These are phyloP conservation scores for Trissoscelio sp. DNA, from an alignment of 2,888 invertebrate genomes.

Conservation along the genomic window DNA sequence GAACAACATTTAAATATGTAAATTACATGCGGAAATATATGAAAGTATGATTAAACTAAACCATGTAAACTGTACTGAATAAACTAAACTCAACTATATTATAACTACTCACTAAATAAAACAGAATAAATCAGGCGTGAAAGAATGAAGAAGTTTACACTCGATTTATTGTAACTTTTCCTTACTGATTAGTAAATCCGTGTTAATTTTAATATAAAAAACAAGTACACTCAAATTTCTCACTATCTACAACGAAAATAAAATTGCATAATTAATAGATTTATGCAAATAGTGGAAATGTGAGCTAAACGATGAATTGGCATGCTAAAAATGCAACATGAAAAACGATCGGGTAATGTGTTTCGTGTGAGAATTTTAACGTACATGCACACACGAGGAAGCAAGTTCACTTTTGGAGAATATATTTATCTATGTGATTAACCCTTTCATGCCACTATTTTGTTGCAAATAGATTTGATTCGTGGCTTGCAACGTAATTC, in stretches of 20 bases:
- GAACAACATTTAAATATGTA: neutral
- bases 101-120: neutral
- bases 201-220: neutral
- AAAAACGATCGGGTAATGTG: conserved; percentile 18
- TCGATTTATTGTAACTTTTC: neutral
- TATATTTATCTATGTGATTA: conserved; percentile 15
- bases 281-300: neutral
- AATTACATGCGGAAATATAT: neutral
- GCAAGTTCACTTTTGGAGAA: conserved; percentile 58
- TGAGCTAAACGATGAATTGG: neutral
- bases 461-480: neutral
- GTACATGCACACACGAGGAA: conserved; percentile 63
- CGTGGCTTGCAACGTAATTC: neutral
- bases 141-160: neutral
- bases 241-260: neutral
- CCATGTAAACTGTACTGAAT: too few relatives aligned
- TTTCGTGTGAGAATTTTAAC: conserved; percentile 27
- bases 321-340: conserved; percentile 36
- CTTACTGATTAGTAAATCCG: neutral
- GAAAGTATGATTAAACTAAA: neutral
- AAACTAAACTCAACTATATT: neutral
- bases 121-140: conserved; percentile 4
- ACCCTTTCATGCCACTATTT: conserved; percentile 36
- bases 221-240: neutral
- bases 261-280: too few relatives aligned